phyloP scores from a whole-genome alignment of 2,888 invertebrate species.

The Dorcus parallelipipedus region DNA sequence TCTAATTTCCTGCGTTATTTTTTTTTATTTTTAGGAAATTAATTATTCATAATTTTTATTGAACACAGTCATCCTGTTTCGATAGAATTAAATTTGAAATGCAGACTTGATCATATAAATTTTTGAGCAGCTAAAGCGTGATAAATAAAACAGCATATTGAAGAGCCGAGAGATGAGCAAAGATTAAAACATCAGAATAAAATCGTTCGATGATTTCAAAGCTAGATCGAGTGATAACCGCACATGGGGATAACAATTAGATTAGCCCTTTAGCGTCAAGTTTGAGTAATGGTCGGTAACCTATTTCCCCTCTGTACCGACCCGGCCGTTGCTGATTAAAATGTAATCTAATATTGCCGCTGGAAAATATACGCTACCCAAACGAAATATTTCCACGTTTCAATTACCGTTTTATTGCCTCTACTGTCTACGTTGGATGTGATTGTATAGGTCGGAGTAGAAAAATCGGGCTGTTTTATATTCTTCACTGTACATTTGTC shows the following conservation, averaged over 20 bases:
- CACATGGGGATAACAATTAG: slow-evolving; percentile 47
- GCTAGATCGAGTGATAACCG: slow-evolving; percentile 17
- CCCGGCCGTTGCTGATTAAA: slow-evolving; percentile 50
- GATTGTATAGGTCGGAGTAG: slow-evolving; percentile 4
- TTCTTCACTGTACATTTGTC: no score
- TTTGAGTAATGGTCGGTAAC: slow-evolving; percentile 49
- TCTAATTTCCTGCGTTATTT: no score
- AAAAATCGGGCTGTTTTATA: no score
- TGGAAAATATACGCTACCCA: slow-evolving; percentile 43
- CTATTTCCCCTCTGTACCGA: slow-evolving; percentile 20
- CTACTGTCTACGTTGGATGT: slow-evolving; percentile 18
- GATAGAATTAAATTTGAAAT: no score
- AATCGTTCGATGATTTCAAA: slow-evolving; percentile 17
- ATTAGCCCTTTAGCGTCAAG: slow-evolving; percentile 52
- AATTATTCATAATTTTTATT: no score
- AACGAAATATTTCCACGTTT: slow-evolving; percentile 22
- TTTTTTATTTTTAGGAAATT: no score
- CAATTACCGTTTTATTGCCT: slow-evolving; percentile 22
- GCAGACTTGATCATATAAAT: no score
- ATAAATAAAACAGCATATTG: no score
- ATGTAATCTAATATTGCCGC: slow-evolving; percentile 53
- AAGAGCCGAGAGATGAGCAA: no score
- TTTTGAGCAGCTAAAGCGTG: no score
- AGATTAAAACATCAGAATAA: slow-evolving; percentile 13
- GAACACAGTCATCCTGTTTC: no score